Percentiles rank a stretch among this genome's conserved stretches.
Conservation (phyloP, 2,888 invertebrate genomes). For the Sinodicranocentrus sp. region DNA sequence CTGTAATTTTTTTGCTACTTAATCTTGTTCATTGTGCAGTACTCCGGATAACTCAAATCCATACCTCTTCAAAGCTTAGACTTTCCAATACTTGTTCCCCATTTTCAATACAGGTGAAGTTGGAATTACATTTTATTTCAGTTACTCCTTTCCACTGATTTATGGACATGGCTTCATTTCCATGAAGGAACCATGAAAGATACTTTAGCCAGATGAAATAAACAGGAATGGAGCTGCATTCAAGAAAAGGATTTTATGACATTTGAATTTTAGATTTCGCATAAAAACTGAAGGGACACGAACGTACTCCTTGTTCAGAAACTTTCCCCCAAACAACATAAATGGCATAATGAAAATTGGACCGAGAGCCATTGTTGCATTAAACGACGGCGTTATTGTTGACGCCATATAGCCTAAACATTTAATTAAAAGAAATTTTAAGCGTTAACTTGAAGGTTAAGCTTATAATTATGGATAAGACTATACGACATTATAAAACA, state of each 20-base stretch:
- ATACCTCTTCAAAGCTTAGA: slow-evolving; percentile 63
- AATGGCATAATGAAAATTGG: slow-evolving; percentile 96
- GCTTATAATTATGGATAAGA: too few species aligned
- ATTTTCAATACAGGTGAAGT: slow-evolving; percentile 49
- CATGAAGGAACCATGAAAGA: slow-evolving; percentile 96
- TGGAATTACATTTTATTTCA: slow-evolving; percentile 80
- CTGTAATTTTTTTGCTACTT: not conserved
- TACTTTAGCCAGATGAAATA: slow-evolving; percentile 93
- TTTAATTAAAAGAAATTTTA: too few species aligned
- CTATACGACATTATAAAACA: too few species aligned
- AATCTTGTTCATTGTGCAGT: not conserved
- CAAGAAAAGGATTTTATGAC: too few species aligned
- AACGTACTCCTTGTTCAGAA: slow-evolving; percentile 91
- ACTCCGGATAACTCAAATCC: not conserved
- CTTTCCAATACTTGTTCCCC: slow-evolving; percentile 63
- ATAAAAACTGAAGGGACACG: too few species aligned
- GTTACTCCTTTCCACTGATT: slow-evolving; percentile 93
- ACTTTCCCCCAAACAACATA: slow-evolving; percentile 96
- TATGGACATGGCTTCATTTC: slow-evolving; percentile 91
- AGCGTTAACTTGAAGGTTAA: not conserved
- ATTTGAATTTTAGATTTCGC: too few species aligned
- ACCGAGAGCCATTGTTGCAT: slow-evolving; percentile 92
- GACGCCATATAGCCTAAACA: slow-evolving; percentile 92
- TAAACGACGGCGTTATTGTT: slow-evolving; percentile 82
- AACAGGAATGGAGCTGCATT: slow-evolving; percentile 81